Evolutionary conservation across 1,140 invertebrate species (phyloP), one percentile per base, ranked within the genome.

Genomic region (Sarcophaga bullata): DNA sequence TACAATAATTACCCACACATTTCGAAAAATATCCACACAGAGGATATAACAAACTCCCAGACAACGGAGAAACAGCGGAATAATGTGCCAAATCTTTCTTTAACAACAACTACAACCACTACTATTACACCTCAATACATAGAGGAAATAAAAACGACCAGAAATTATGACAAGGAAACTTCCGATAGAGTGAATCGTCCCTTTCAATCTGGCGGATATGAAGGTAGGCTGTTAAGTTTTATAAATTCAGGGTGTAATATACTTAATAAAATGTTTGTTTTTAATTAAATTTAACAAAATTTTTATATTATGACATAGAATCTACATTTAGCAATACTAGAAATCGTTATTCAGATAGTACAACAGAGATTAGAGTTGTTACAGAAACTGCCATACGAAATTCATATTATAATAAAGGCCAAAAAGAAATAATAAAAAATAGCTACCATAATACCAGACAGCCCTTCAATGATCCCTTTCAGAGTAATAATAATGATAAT

Each of bases 401-500:
- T 68, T 1, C 54, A 15, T 19, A n/a, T n/a, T 6, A 68, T 68
- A 68, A 19, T 19, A 68, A 50, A 19, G 75, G 75, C 5, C 75
- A 78, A 52, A 78, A 78, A 48, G 75, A 78, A 50, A 17, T 50
- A 8, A 13, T 78, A 8, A 78, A 78, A 13, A 48, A 78, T 25
- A 78, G 48, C 3, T 78, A 78, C 25, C 49, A 78, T 17, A 78
- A 78, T 50, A 11, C 48, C 10, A 78, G 75, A 13, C 47, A 62
- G n/a, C 73, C 82, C 0, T 78, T 85, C 46, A 76, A 11, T 25
- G 84, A 84, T 72, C 84, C 84, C 46, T 84, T 83, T 49, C 80
- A 83, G 11, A 58, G 6, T 6, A 58, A 68, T 52, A 19, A 78
- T 58, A 87, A 25, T 68, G 82, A 80, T 19, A 84, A 84, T 49